Base-by-base conservation (phyloP, 2,113 vertebrate species). In the Hemiprocne comata region DNA sequence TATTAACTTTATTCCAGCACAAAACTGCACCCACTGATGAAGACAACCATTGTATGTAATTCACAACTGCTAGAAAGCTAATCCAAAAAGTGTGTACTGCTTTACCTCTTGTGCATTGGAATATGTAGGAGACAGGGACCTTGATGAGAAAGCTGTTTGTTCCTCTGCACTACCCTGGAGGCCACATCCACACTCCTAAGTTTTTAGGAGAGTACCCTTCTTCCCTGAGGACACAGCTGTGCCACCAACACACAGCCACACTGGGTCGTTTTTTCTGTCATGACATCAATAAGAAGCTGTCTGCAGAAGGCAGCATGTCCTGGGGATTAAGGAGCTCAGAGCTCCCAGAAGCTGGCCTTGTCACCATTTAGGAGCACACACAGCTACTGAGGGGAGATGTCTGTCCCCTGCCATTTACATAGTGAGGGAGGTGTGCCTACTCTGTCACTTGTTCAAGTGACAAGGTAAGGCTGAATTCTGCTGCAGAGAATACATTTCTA, bases 51-150 rank as follows among this genome's bases (percentile, higher is more conserved):
- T 0, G 10, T 23, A 46, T 4, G 28, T 14, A 34, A 77, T 10
- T 42, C 66, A 55, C 33, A 81, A 18, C 31, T 88, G 51, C 64
- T 24, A 42, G 44, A 57, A 79, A 78, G 21, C 8, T 29, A 34
- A 74, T 36, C 46, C 10, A 10, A 38, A 57, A 85, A 21, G 12
- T 3, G 1, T 18, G 3, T 19, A 33, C 6, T 64, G 65, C 66
- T 77, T 50, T 28, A 79, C n/a, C 19, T 67, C 42, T 66, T 46
- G 60, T 62, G 38, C 24, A 71, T 8, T 0, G 0, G 24, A 77
- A 46, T 17, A 62, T 0, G 0, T 7, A 83, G 33, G 42, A 92
- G 60, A 70, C 0, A 1, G 28, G 19, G 23, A 70, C 28, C 15
- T 48, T 54, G 57, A 50, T 15, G 21, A 46, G 25, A 34, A 67